Percentiles rank a stretch among this genome's conserved stretches.
These are phyloP conservation scores for Apistogramma diplotaenia DNA, from an alignment of 2,113 vertebrate genomes.

Conservation along the genomic window DNA sequence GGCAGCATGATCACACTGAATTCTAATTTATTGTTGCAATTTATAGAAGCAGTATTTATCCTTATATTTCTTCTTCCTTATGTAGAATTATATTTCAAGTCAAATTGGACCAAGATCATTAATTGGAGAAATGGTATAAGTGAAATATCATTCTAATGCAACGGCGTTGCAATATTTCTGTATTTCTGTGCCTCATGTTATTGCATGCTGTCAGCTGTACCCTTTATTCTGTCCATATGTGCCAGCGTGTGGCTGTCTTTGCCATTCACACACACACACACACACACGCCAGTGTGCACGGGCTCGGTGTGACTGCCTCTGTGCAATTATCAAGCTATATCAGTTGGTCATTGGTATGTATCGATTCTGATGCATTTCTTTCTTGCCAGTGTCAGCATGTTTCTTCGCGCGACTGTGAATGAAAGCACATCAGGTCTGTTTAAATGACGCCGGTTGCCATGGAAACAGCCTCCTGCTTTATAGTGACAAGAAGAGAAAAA, in stretches of 20 bases:
- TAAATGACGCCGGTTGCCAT: conserved; percentile 79
- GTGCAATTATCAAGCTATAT: not conserved
- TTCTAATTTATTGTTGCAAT: not conserved
- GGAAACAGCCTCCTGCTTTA: conserved; percentile 75
- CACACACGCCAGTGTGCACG: not conserved
- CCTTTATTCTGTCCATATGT: not conserved
- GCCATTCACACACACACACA: not conserved
- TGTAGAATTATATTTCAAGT: not conserved
- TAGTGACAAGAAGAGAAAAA: conserved; percentile 40
- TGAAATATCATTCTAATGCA: not conserved
- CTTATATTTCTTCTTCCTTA: no score
- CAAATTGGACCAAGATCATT: not conserved
- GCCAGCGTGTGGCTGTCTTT: not conserved
- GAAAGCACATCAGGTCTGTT: conserved; percentile 70
- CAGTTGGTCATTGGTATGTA: conserved; percentile 10
- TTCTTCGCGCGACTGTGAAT: conserved; percentile 51
- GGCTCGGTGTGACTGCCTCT: not conserved
- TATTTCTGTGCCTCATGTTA: not conserved
- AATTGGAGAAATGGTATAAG: not conserved
- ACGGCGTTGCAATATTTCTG: not conserved
- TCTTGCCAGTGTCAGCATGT: conserved; percentile 39
- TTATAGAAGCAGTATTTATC: not conserved
- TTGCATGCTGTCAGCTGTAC: not conserved
- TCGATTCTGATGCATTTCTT: conserved; percentile 18
- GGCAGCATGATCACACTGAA: not conserved